These are phyloP conservation scores for Kryptopterus vitreolus DNA, from an alignment of 2,797 vertebrate species.

Conservation along the genomic window DNA sequence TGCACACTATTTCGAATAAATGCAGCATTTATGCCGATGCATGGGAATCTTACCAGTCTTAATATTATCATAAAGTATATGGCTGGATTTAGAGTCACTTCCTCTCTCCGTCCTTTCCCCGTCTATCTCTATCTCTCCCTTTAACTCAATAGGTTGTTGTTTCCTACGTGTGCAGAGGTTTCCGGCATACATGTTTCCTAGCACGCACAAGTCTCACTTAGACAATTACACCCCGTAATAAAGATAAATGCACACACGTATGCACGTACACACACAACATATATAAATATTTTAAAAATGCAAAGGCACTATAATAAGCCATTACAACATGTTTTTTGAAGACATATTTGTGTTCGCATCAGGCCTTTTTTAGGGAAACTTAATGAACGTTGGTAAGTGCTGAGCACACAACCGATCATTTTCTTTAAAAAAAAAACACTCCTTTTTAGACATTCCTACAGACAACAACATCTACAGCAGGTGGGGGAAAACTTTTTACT, in stretches of 20 bases:
- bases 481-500: too few relatives aligned
- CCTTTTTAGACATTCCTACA: neutral
- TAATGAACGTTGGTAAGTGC: too few relatives aligned
- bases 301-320: too few relatives aligned
- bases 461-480: constrained; percentile 3
- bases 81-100: neutral
- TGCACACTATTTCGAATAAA: too few relatives aligned
- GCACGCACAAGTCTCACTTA: constrained; percentile 30
- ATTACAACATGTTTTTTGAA: too few relatives aligned
- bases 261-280: constrained; percentile 11
- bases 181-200: constrained; percentile 48
- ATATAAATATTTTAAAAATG: too few relatives aligned
- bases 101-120: constrained; percentile 4
- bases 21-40: too few relatives aligned
- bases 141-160: constrained; percentile 34
- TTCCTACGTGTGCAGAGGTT: constrained; percentile 42
- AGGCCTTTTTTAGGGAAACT: too few relatives aligned
- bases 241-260: constrained; percentile 31
- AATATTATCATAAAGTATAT: neutral
- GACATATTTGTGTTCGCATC: too few relatives aligned
- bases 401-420: too few relatives aligned
- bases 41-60: too few relatives aligned
- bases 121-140: neutral
- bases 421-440: neutral
- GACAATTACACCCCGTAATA: constrained; percentile 5